Evolutionary conservation across 2,797 vertebrate genomes (phyloP).

Genomic region (Falco novaeseelandiae): DNA sequence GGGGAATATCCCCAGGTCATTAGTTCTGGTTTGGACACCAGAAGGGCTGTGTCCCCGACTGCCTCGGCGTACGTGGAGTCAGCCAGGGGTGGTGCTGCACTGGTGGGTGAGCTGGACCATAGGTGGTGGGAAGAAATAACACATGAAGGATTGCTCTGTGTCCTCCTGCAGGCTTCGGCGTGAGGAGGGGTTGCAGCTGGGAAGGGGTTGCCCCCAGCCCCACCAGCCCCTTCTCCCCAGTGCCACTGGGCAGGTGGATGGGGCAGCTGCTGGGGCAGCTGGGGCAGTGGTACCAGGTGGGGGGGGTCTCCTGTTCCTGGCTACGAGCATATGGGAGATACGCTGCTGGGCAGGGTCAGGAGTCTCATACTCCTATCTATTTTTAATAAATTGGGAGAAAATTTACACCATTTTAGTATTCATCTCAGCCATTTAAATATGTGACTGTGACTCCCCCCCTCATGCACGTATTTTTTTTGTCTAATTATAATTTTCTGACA

Average conservation of each 20-base stretch:
- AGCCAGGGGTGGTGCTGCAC: neutral
- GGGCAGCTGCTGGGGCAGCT: neutral
- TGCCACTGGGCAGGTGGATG: neutral
- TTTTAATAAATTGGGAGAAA: neutral
- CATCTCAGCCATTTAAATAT: neutral
- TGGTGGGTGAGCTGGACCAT: neutral
- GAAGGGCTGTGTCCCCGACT: too few species aligned
- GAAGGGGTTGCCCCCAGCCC: neutral
- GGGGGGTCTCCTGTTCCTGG: neutral
- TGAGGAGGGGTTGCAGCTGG: neutral
- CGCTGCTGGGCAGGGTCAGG: neutral
- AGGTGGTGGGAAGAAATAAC: neutral
- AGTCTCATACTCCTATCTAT: neutral
- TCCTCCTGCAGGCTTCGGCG: accelerated
- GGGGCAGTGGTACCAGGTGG: neutral
- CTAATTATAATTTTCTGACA: neutral
- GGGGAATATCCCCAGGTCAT: neutral
- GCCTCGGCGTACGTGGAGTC: accelerated
- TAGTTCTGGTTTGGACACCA: neutral
- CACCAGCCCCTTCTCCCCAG: neutral
- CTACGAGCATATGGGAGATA: neutral
- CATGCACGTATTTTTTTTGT: neutral
- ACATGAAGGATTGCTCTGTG: accelerated
- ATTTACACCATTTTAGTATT: neutral
- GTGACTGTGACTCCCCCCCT: neutral